Evolutionary conservation across 2,113 vertebrate genomes (phyloP).

Genomic region (Hylia prasina): DNA sequence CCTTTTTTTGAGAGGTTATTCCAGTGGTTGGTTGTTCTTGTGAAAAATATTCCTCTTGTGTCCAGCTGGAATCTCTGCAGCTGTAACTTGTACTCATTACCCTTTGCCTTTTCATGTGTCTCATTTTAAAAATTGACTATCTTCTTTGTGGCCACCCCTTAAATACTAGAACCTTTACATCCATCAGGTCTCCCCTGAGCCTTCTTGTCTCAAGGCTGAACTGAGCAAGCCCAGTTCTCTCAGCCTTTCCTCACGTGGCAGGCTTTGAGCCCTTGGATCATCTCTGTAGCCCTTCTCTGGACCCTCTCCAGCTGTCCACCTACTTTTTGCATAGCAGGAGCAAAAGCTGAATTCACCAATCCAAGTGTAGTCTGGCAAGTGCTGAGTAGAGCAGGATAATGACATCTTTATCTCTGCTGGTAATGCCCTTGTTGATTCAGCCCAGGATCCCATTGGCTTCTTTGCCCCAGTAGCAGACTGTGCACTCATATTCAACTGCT

Average conservation of each 20-base stretch:
- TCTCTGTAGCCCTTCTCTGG: background rate
- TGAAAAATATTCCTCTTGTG: background rate
- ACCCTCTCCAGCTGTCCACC: background rate
- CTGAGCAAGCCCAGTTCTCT: background rate
- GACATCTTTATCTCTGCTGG: background rate
- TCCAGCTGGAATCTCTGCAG: rapidly evolving
- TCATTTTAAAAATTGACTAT: background rate
- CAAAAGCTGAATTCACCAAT: background rate
- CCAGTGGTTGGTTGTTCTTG: background rate
- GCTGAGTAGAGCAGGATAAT: background rate
- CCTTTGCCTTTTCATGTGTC: background rate
- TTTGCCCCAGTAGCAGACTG: background rate
- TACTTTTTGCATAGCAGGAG: background rate
- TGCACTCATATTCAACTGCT: background rate
- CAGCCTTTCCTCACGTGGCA: background rate
- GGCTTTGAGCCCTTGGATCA: background rate
- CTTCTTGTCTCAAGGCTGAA: background rate
- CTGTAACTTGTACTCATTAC: background rate
- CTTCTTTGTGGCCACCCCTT: background rate
- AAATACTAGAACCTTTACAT: background rate
- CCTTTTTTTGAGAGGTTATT: background rate
- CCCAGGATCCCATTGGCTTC: background rate
- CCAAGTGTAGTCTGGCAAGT: background rate
- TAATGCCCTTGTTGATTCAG: background rate
- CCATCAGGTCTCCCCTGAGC: background rate